phyloP scores from a whole-genome alignment of 2,113 vertebrate species.

The Vulpes ferrilata region DNA sequence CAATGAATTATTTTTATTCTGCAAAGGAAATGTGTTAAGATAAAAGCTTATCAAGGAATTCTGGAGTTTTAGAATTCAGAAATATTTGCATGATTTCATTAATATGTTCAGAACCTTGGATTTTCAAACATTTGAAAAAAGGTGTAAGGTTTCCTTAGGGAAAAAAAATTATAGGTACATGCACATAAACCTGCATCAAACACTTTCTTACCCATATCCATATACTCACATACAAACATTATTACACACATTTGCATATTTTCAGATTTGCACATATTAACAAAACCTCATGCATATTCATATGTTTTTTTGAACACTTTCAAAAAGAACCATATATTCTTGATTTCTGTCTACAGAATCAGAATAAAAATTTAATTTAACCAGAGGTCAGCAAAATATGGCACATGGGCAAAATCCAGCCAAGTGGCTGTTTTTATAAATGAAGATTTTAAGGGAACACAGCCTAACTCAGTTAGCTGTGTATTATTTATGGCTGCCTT shows the following conservation, averaged over 20 bases:
- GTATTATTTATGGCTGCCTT: neutral
- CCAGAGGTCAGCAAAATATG: neutral
- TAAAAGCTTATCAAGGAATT: neutral
- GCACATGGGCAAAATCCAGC: neutral
- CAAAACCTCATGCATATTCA: neutral
- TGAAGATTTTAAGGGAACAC: neutral
- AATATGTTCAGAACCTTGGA: neutral
- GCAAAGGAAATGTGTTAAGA: neutral
- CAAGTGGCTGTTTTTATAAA: neutral
- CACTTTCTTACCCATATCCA: neutral
- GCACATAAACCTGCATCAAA: neutral
- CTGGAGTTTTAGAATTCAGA: neutral
- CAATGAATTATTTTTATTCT: neutral
- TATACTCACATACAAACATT: neutral
- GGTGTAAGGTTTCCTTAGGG: neutral
- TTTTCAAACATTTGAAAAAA: constrained; percentile 6
- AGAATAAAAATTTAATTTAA: neutral
- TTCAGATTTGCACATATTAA: neutral
- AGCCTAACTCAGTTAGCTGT: neutral
- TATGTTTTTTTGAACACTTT: neutral
- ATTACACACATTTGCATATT: neutral
- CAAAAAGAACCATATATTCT: neutral
- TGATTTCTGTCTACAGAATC: neutral
- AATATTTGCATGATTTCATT: neutral
- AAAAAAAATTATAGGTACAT: neutral